Percentiles rank a stretch among this genome's conserved stretches.
Evolutionary conservation across 2,888 invertebrate genomes (phyloP).

Genomic region (Cheilosia soror): DNA sequence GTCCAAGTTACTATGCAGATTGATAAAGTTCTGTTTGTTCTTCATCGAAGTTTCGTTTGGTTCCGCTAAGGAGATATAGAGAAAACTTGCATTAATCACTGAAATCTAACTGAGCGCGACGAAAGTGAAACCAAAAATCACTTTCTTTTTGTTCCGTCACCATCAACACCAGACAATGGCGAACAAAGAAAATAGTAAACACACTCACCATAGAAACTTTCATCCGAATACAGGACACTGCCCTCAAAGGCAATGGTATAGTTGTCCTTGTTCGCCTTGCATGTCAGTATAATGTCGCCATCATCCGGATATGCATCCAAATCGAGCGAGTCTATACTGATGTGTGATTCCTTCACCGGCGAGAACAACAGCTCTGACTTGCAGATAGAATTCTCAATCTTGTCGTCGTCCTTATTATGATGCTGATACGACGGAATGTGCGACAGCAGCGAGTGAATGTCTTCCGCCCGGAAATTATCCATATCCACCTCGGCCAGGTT

Average conservation of each 20-base stretch:
- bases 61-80: slow-evolving; percentile 77
- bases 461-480: slow-evolving; percentile 96
- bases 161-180: slow-evolving; percentile 4
- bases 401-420: slow-evolving; percentile 82
- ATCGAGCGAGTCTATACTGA: slow-evolving; percentile 95
- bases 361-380: slow-evolving; percentile 96
- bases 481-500: slow-evolving; percentile 97
- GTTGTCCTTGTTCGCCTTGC: slow-evolving; percentile 96
- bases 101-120: slow-evolving; percentile 7
- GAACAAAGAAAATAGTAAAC: slow-evolving; percentile 54
- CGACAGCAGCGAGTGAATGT: slow-evolving; percentile 93
- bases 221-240: slow-evolving; percentile 93
- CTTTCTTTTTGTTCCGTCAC: slow-evolving; percentile 26
- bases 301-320: slow-evolving; percentile 90
- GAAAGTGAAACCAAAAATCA: slow-evolving; percentile 60
- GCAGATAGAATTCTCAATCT: slow-evolving; percentile 93
- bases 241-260: slow-evolving; percentile 98
- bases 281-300: slow-evolving; percentile 94
- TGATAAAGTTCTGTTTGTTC: slow-evolving; percentile 83
- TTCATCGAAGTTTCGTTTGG: slow-evolving; percentile 81
- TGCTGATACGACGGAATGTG: slow-evolving; percentile 90
- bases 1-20: slow-evolving; percentile 83
- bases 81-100: slow-evolving; percentile 18
- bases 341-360: slow-evolving; percentile 92
- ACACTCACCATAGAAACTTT: slow-evolving; percentile 88